Evolutionary conservation across 1,140 invertebrate species (phyloP).

Genomic region (Cotesia glomerata): DNA sequence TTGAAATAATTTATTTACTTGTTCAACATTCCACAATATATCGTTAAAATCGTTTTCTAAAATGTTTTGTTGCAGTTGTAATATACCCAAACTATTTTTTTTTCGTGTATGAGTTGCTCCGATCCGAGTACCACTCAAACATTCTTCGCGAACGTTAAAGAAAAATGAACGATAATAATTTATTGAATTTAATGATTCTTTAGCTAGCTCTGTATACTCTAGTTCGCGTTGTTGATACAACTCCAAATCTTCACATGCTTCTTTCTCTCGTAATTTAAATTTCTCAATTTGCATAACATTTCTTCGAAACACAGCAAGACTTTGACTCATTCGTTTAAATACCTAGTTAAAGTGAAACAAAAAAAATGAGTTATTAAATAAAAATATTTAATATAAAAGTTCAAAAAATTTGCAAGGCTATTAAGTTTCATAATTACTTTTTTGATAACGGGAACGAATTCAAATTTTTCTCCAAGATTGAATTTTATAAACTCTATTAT

Average conservation of each 20-base stretch:
- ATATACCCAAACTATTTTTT: constrained; percentile 68
- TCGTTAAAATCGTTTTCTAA: constrained; percentile 36
- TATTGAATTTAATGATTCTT: constrained; percentile 27
- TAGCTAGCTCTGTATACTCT: background rate
- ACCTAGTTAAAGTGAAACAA: constrained; percentile 37
- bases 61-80: constrained; percentile 49
- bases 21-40: constrained; percentile 42
- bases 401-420: background rate
- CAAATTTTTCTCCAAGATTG: constrained; percentile 76
- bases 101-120: constrained; percentile 77
- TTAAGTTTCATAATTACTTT: constrained; percentile 67
- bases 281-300: constrained; percentile 41
- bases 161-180: constrained; percentile 59
- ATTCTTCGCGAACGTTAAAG: constrained; percentile 61
- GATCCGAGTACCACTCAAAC: constrained; percentile 67
- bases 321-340: constrained; percentile 52
- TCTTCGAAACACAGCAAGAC: constrained; percentile 43
- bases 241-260: constrained; percentile 35
- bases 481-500: constrained; percentile 71
- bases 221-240: constrained; percentile 33
- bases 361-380: constrained; percentile 20
- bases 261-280: constrained; percentile 32
- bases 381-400: constrained; percentile 30
- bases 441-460: constrained; percentile 67
- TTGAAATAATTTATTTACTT: constrained; percentile 63